Base-by-base conservation (phyloP, 1,140 invertebrate genomes). In the Triops longicaudatus region DNA sequence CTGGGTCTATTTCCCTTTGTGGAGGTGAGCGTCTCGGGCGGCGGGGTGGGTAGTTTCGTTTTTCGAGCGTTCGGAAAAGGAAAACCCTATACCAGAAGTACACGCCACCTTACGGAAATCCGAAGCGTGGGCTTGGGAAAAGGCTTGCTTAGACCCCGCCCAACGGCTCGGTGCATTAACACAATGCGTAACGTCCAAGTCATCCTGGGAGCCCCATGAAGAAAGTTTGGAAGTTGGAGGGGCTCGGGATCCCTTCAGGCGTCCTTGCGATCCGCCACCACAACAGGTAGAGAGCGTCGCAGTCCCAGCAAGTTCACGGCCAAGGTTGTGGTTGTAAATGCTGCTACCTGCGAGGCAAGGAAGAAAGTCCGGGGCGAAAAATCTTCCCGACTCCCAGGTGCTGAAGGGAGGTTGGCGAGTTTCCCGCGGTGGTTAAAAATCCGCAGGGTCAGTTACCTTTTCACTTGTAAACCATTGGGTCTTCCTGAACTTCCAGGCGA, bases 371-470 rank as follows among this genome's bases (percentile, higher is more conserved):
- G 50, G 43, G 17, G 14, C 22, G 31, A 37, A 63, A 17, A 63
- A 63, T 63, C 50, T 63, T 63, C 50, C 50, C 50, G 14, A 63
- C 50, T 63, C 22, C 50, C 50, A 63, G 50, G 50, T 63, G 50
- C 50, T n/a, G 14, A n/a, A 5, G 50, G 50, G 50, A 22, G 50
- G 50, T 5, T 37, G 31, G 31, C 31, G 31, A 22, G 22, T 63
- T 63, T 63, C 50, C n/a, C 50, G 50, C 50, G 50, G 50, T 63
- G 50, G 50, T 63, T 63, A 63, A 63, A 63, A 63, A 63, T 63
- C 50, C 50, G 50, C 50, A 63, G 50, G 50, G 50, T 63, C 50
- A 63, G 50, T 63, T 63, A 63, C 50, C 50, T 63, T 63, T 22
- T 22, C 50, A 14, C 50, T 22, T 63, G 50, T 63, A 63, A 63